These are phyloP conservation scores for Hydra vulgaris DNA, from an alignment of 30 jellyfish, hydroid and myxozoan species.

Conservation along the genomic window DNA sequence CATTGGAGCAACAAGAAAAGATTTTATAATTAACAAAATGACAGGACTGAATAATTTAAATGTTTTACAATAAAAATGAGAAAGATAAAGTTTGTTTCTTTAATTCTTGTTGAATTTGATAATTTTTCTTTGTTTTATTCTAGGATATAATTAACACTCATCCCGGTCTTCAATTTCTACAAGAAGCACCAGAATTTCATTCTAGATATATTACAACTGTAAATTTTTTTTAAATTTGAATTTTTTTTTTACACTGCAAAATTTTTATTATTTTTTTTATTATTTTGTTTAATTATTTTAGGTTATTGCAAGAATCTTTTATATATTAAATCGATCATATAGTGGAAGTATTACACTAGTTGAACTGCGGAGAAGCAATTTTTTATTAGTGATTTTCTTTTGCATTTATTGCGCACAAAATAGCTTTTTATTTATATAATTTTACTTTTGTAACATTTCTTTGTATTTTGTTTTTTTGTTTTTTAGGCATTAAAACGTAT, in stretches of 20 bases:
- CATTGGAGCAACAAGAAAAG: too few relatives aligned
- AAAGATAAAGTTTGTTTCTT: background rate
- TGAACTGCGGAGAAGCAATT: constrained; percentile 73
- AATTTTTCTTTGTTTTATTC: background rate
- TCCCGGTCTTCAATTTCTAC: constrained; percentile 58
- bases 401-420: too few relatives aligned
- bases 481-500: constrained; percentile 53
- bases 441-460: background rate
- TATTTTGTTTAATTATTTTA: constrained; percentile 2
- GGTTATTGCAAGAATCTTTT: constrained; percentile 87
- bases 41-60: too few relatives aligned
- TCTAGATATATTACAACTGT: constrained; percentile 73
- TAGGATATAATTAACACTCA: constrained; percentile 82
- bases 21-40: too few relatives aligned
- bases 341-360: constrained; percentile 70
- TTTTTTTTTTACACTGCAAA: too few relatives aligned
- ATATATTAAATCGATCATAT: constrained; percentile 82
- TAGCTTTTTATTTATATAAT: too few relatives aligned
- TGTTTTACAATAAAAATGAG: too few relatives aligned
- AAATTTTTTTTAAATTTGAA: too few relatives aligned
- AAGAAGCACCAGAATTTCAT: constrained; percentile 85
- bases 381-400: constrained; percentile 38
- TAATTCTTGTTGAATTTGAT: background rate
- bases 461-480: background rate
- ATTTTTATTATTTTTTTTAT: too few relatives aligned